Percentiles rank a stretch among this genome's conserved stretches.
Evolutionary conservation across 2,113 vertebrate genomes (phyloP).

Genomic region (Otis tarda): DNA sequence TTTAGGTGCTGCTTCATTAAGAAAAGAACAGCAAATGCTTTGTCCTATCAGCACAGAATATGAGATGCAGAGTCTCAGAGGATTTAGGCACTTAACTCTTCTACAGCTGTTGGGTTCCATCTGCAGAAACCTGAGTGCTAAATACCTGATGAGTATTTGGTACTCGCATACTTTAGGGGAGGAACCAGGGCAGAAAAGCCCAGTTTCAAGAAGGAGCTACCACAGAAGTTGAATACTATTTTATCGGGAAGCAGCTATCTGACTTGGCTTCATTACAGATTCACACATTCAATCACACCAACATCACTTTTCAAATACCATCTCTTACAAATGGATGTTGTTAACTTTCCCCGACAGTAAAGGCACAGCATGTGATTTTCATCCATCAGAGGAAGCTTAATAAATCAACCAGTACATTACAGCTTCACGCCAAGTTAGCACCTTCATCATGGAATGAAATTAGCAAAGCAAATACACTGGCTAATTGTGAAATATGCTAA

Average conservation of each 20-base stretch:
- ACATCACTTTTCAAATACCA: conserved; percentile 78
- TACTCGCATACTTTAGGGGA: neutral
- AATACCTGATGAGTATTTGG: neutral
- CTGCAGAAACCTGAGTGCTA: neutral
- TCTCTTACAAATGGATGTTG: conserved; percentile 78
- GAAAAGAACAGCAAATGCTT: neutral
- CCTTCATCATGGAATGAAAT: conserved; percentile 81
- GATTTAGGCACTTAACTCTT: neutral
- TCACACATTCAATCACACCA: conserved; percentile 80
- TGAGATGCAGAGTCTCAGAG: neutral
- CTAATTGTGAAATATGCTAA: conserved; percentile 84
- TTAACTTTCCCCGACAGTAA: conserved; percentile 76
- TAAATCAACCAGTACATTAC: conserved; percentile 81
- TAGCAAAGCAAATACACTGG: conserved; percentile 79
- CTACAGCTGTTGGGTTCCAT: neutral
- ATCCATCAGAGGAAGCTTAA: conserved; percentile 73
- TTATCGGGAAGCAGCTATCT: conserved; percentile 70
- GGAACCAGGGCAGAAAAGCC: conserved; percentile 36
- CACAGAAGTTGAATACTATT: conserved; percentile 66
- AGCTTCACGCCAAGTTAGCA: conserved; percentile 81
- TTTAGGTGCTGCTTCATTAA: neutral
- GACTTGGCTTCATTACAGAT: conserved; percentile 77
- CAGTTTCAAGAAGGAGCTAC: conserved; percentile 52
- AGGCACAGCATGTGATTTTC: conserved; percentile 76
- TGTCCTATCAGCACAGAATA: neutral